These are phyloP conservation scores for Nomada fucata DNA, from an alignment of 2,888 invertebrate genomes.

Conservation along the genomic window DNA sequence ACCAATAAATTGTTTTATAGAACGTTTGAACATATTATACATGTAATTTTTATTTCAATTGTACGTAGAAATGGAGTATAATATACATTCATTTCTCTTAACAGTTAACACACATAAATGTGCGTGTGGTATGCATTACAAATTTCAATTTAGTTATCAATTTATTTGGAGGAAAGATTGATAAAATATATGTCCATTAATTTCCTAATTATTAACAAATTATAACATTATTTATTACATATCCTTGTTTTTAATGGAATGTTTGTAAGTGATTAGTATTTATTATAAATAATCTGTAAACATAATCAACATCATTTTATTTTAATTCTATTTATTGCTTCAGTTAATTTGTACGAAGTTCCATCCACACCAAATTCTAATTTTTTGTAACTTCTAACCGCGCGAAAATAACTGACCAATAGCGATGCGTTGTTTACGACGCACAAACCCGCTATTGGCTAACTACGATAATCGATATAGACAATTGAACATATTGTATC, in stretches of 20 bases:
- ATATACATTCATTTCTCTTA: no score
- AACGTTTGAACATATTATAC: neutral
- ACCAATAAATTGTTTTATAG: neutral
- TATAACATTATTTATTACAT: neutral
- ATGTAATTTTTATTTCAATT: neutral
- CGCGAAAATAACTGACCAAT: slow-evolving; percentile 74
- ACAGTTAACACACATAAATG: no score
- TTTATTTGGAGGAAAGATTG: no score
- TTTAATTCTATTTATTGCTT: neutral
- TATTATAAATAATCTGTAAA: neutral
- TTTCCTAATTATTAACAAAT: neutral
- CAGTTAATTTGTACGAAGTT: neutral
- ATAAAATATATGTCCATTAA: no score
- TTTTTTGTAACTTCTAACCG: slow-evolving; percentile 40
- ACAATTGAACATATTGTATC: slow-evolving; percentile 49
- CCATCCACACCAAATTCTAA: neutral
- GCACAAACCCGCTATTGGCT: slow-evolving; percentile 76
- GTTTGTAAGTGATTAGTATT: neutral
- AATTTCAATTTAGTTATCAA: no score
- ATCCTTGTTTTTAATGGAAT: neutral
- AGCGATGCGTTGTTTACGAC: slow-evolving; percentile 72
- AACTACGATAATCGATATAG: slow-evolving; percentile 76
- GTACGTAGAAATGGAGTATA: no score
- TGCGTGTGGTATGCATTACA: no score
- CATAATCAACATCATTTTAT: neutral